Evolutionary conservation across 2,888 invertebrate species (phyloP).

Genomic region (Heliconius ethilla): DNA sequence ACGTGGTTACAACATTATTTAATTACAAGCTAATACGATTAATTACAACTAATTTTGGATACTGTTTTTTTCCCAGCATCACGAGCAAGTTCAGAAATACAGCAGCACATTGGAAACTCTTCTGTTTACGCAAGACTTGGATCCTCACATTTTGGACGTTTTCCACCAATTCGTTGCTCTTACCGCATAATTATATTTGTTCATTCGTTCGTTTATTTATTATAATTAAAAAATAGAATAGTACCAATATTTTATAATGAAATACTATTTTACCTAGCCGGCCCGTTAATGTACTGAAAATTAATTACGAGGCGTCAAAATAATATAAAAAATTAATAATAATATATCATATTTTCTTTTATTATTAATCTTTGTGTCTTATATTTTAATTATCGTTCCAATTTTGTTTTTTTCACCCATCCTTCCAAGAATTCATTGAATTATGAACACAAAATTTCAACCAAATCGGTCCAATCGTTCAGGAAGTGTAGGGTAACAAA

Average conservation of each 20-base stretch:
- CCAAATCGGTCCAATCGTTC: not conserved
- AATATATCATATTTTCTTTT: too few relatives aligned
- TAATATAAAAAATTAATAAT: too few relatives aligned
- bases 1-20: not conserved
- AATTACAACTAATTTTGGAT: not conserved
- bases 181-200: slow-evolving; percentile 79
- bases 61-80: slow-evolving; percentile 87
- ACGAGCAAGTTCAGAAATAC: slow-evolving; percentile 98
- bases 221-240: not conserved
- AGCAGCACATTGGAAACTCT: slow-evolving; percentile 96
- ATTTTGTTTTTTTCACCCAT: not conserved
- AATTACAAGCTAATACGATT: too few relatives aligned
- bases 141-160: slow-evolving; percentile 96
- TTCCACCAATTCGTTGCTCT: slow-evolving; percentile 99
- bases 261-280: not conserved
- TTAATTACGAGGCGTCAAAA: too few relatives aligned
- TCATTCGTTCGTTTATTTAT: not conserved
- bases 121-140: slow-evolving; percentile 97
- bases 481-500: not conserved
- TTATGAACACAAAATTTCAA: too few relatives aligned
- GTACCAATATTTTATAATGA: not conserved
- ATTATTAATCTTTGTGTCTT: too few relatives aligned
- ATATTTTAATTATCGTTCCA: not conserved
- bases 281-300: too few relatives aligned
- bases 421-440: not conserved